Evolutionary conservation across 2,888 invertebrate species (phyloP), one percentile per base, ranked within the genome.

Genomic region (Clunio marinus): DNA sequence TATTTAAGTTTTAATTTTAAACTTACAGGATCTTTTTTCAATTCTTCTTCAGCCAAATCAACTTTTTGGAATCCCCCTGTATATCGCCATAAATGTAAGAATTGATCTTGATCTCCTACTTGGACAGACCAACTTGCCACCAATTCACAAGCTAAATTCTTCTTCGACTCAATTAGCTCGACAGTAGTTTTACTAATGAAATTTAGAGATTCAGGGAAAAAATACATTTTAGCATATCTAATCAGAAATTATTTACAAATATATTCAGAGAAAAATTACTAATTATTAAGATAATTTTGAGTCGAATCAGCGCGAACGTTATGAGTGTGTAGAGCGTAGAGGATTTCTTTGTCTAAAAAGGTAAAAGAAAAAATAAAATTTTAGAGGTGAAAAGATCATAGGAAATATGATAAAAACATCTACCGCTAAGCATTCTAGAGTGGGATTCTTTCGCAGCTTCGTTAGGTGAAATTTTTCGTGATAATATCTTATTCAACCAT

Each of bases 91-190:
- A 99, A 82, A 79, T 99, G 97, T 70, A 99, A 82, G 17, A 89
- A 94, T 80, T 99, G 98, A 82, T 99, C 98, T 82, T 97, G 90
- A 76, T 98, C 97, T 35, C 99, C 99, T 41, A 94, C 93, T 67
- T 90, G 89, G 1, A 97, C 97, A 0, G 90, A 91, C 94, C 96
- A 99, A 74, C 97, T 97, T 68, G 93, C 98, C 25, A 96, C 89
- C 72, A 98, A 81, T 76, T 95, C 90, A 74, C 90, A 89, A 63
- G 89, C 88, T 24, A 94, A 80, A 7, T 84, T 80, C 73, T 87
- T 87, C 72, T 86, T 86, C 2, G 88, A 84, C 74, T 88, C 85
- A 69, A 94, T 85, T 75, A 92, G 83, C 72, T 88, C 84, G n/a
- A 88, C 86, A 63, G 86, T 86, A 71, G 87, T 86, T 81, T 91